Percentiles rank a stretch among this genome's conserved stretches.
These are phyloP conservation scores for Caenorhabditis zanzibari DNA, from an alignment of 2,888 invertebrate genomes.

Conservation along the genomic window DNA sequence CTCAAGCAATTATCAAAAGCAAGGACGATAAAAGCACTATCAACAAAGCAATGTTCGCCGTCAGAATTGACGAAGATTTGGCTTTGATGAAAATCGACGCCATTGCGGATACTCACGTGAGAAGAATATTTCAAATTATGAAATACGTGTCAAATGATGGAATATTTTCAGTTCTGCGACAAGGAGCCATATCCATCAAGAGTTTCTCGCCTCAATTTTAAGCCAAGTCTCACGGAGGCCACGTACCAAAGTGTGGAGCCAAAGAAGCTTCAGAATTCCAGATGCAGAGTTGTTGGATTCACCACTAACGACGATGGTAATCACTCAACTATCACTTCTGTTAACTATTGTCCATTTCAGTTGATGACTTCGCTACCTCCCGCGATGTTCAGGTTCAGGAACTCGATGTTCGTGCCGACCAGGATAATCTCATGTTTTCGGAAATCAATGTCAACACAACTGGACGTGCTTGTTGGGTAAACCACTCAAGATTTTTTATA, in stretches of 20 bases:
- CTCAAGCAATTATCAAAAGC: conserved; percentile 41
- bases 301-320: conserved; percentile 56
- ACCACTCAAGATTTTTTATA: background rate
- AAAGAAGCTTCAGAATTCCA: conserved; percentile 25
- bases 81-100: conserved; percentile 61
- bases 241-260: conserved; percentile 35
- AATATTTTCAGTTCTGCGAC: conserved; percentile 59
- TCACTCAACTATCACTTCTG: background rate
- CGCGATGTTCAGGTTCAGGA: conserved; percentile 36
- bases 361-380: conserved; percentile 42
- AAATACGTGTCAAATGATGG: too few relatives aligned
- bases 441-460: conserved; percentile 48
- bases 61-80: conserved; percentile 38
- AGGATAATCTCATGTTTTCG: conserved; percentile 49
- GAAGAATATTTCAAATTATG: background rate
- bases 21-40: conserved; percentile 15
- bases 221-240: conserved; percentile 52
- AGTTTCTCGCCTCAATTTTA: conserved; percentile 54
- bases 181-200: conserved; percentile 43
- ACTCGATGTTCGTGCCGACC: conserved; percentile 23
- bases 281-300: conserved; percentile 63
- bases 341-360: conserved; percentile 29
- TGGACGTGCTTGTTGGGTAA: conserved; percentile 62
- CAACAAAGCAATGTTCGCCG: conserved; percentile 57
- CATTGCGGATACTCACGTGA: conserved; percentile 25